phyloP scores from a whole-genome alignment of 2,113 vertebrate genomes.

The Tetrao urogallus region DNA sequence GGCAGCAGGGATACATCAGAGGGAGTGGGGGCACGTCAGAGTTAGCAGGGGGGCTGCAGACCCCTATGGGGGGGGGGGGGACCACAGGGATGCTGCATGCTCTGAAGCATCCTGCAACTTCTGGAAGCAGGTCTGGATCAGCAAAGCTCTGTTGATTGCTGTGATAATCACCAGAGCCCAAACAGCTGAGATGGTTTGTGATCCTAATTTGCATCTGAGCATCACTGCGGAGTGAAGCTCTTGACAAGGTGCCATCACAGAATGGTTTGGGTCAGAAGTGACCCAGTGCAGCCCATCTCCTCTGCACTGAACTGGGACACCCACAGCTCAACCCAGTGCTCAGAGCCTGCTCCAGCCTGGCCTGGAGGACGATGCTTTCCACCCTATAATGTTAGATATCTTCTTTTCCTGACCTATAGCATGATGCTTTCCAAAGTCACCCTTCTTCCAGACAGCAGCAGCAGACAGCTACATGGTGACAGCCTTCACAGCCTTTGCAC shows the following conservation, averaged over 20 bases:
- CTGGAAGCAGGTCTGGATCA: not conserved
- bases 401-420: too few species aligned
- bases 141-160: fast-evolving
- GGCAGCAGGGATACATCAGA: constrained; percentile 4
- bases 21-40: not conserved
- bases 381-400: too few species aligned
- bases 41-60: not conserved
- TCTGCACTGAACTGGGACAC: too few species aligned
- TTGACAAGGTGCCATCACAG: not conserved
- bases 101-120: not conserved
- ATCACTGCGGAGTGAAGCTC: fast-evolving
- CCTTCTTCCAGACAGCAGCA: not conserved
- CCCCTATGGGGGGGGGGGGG: too few species aligned
- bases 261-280: too few species aligned
- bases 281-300: too few species aligned
- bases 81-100: not conserved
- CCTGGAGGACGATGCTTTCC: not conserved
- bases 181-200: fast-evolving
- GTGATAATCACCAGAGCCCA: too few species aligned
- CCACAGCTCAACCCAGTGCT: too few species aligned
- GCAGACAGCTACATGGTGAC: fast-evolving
- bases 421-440: not conserved
- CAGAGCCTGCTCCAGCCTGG: too few species aligned
- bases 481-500: not conserved
- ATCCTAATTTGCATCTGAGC: not conserved